Base-by-base conservation (phyloP, 30 jellyfish, hydroid and myxozoan species). In the Pseudorhiza aurosa region DNA sequence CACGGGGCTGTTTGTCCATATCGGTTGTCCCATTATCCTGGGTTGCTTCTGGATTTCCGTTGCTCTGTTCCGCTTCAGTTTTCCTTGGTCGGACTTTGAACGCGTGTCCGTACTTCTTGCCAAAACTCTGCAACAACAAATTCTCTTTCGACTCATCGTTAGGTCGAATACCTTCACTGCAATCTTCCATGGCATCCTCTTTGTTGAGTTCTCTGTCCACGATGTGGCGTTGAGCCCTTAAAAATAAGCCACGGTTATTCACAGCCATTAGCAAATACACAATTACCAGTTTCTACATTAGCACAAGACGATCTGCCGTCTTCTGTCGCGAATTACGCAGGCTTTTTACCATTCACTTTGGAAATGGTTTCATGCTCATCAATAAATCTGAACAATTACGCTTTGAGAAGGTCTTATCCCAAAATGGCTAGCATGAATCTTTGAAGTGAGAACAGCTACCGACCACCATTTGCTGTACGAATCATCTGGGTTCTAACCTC, bases 91-190 rank as follows among this genome's bases (percentile, higher is more conserved):
- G 32, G 33, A 51, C 68, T 51, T 35, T 72, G 14, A 72, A 72
- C 39, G 75, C 75, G 27, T 72, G 64, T 11, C 86, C 86, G 27
- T 72, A 72, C 14, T 72, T 72, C 26, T 15, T 72, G 0, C 86
- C 86, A 24, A 72, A 72, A 22, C 22, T 72, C 36, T 72, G 74
- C 27, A 72, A 40, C 55, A 72, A 26, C 56, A 72, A 53, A 30
- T 57, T 72, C 29, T 72, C 86, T n/a, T 72, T 72, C 30, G 86
- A 72, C 27, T 72, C 86, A 14, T 72, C 86, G 25, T 65, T 57
- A 29, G 75, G 49, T 14, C 29, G 30, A 35, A 14, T 27, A 0
- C 50, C 50, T 8, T 17, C 56, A n/a, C 32, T 36, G 0, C 39
- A 32, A 9, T 51, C 75, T 3, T 27, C 49, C 2, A 53, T 17